Percentiles rank a stretch among this genome's conserved stretches.
Conservation (phyloP, 1,140 invertebrate genomes). For the Meteorus sp. region DNA sequence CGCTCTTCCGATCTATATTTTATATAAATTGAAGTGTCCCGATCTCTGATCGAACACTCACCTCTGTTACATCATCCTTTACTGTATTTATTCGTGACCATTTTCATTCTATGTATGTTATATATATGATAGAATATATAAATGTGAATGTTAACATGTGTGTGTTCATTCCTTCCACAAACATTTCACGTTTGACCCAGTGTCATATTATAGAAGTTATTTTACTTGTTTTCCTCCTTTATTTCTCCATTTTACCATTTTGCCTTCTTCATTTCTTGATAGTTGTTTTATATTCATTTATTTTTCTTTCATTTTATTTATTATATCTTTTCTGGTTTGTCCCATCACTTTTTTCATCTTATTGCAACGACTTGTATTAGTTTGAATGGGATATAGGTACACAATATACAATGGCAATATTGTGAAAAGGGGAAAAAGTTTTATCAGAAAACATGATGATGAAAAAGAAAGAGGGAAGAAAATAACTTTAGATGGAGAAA, state of each 20-base stretch:
- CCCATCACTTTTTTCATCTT: no score
- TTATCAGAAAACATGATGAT: no score
- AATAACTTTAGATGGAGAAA: no score
- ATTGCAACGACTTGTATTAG: no score
- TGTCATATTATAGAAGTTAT: conserved; percentile 13
- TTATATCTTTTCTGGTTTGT: no score
- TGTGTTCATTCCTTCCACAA: background rate
- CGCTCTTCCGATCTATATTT: no score
- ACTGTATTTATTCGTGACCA: conserved; percentile 6
- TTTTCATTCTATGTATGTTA: background rate
- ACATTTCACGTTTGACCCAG: conserved; percentile 19
- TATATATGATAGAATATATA: background rate
- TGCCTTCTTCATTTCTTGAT: background rate
- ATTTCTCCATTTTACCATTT: background rate
- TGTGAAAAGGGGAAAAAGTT: no score
- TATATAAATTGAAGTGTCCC: background rate
- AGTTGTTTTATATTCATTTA: background rate
- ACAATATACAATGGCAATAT: no score
- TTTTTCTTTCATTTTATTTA: background rate
- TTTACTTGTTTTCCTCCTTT: background rate
- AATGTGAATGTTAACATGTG: background rate
- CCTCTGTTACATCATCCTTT: background rate
- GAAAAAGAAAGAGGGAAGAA: no score
- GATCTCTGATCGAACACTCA: background rate
- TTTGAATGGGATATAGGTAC: no score